A percentile compares a stretch with the other conserved stretches of the same genome.
Conservation (phyloP, 2,113 vertebrate genomes). For the Ivindomyrus marchei region DNA sequence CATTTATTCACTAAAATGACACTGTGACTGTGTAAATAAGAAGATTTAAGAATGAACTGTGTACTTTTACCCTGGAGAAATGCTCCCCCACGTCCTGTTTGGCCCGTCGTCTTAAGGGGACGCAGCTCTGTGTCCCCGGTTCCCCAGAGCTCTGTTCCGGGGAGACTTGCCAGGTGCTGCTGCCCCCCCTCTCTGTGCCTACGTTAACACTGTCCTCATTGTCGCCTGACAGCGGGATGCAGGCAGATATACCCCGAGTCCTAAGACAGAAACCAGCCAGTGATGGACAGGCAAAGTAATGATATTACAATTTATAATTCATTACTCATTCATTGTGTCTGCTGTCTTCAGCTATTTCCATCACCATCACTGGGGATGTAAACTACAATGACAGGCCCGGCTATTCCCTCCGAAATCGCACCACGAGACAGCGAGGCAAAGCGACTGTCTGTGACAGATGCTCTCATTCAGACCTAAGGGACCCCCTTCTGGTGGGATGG, state of each 20-base stretch:
- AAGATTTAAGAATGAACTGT: not conserved
- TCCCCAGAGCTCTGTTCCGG: conserved; percentile 18
- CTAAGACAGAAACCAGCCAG: not conserved
- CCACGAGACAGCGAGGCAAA: not conserved
- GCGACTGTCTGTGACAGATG: not conserved
- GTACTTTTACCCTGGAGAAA: not conserved
- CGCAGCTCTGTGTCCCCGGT: not conserved
- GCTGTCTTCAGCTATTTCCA: not conserved
- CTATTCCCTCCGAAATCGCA: not conserved
- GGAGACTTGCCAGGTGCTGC: not conserved
- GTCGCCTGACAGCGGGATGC: conserved; percentile 14
- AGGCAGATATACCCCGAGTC: not conserved
- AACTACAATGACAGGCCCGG: not conserved
- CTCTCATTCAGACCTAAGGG: conserved; percentile 36
- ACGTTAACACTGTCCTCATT: conserved; percentile 37
- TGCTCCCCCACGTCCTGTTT: not conserved
- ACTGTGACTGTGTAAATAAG: not conserved
- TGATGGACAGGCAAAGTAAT: not conserved
- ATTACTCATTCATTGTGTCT: not conserved
- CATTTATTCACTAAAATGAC: not conserved
- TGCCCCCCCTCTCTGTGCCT: conserved; percentile 12
- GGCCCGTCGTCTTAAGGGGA: not conserved
- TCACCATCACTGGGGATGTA: not conserved
- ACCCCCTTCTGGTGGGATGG: conserved; percentile 23
- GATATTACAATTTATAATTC: not conserved